Conservation (phyloP, 2,113 vertebrate genomes). For the Halcyon malimbica region DNA sequence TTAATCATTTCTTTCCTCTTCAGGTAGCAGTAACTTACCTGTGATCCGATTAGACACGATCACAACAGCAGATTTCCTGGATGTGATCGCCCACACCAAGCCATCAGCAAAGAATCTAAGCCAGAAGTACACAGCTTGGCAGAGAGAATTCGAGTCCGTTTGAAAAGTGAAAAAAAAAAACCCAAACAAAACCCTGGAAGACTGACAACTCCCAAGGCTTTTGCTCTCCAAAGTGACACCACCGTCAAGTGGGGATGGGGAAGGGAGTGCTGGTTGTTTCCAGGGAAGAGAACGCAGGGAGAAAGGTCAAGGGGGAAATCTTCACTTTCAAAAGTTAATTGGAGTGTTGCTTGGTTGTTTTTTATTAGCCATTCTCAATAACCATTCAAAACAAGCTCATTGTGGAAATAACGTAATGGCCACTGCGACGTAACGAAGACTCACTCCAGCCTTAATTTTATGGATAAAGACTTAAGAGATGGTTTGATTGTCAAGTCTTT, state of each 20-base stretch:
- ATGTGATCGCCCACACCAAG: constrained; percentile 90
- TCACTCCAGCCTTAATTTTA: neutral
- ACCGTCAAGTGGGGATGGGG: neutral
- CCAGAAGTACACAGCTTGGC: constrained; percentile 88
- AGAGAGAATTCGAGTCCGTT: constrained; percentile 90
- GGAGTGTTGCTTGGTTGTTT: neutral
- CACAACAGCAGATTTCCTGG: constrained; percentile 87
- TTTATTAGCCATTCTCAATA: neutral
- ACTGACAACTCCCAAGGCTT: neutral
- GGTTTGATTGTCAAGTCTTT: neutral
- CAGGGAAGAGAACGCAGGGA: neutral
- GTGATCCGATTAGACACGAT: constrained; percentile 84
- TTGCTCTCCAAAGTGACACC: neutral
- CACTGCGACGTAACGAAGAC: neutral
- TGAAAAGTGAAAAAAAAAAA: constrained; percentile 52
- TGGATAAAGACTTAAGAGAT: neutral
- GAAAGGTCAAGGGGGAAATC: neutral
- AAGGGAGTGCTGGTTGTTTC: neutral
- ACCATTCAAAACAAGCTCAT: neutral
- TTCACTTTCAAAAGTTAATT: neutral
- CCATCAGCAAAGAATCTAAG: constrained; percentile 87
- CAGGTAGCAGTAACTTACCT: constrained; percentile 72
- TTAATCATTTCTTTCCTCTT: neutral
- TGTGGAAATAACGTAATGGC: neutral
- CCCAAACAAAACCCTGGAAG: neutral